These are phyloP conservation scores for Hylaeus volcanicus DNA, from an alignment of 1,140 invertebrate species.

Conservation along the genomic window DNA sequence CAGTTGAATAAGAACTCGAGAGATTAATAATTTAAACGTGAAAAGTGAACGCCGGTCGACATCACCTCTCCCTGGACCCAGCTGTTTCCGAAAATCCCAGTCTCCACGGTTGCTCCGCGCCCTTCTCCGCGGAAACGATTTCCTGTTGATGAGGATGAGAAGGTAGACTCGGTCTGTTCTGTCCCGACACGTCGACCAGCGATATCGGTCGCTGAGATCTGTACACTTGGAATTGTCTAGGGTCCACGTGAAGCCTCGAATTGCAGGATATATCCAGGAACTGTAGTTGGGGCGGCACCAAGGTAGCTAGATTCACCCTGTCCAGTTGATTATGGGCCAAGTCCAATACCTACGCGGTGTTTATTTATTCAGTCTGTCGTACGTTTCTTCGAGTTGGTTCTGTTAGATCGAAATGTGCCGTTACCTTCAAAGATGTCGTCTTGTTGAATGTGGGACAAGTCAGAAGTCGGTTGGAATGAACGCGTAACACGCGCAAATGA, in stretches of 20 bases:
- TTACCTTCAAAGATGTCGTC: conserved; percentile 86
- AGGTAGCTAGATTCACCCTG: conserved; percentile 86
- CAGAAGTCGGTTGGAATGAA: conserved; percentile 90
- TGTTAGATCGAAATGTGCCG: background rate
- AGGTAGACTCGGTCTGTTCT: conserved; percentile 85
- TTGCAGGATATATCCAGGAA: conserved; percentile 93
- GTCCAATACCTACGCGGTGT: conserved; percentile 84
- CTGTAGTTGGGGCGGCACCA: conserved; percentile 90
- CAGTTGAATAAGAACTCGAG: background rate
- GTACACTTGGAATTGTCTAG: conserved; percentile 89
- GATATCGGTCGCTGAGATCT: conserved; percentile 89
- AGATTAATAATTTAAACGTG: background rate
- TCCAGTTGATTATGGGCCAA: conserved; percentile 92
- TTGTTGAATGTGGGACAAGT: conserved; percentile 88
- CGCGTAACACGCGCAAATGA: conserved; percentile 87
- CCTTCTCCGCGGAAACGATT: conserved; percentile 81
- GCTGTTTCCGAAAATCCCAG: conserved; percentile 93
- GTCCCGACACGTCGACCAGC: conserved; percentile 90
- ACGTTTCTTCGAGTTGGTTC: background rate
- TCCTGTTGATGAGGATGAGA: conserved; percentile 84
- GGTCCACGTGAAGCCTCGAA: conserved; percentile 88
- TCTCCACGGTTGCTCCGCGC: conserved; percentile 85
- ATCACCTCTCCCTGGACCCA: conserved; percentile 84
- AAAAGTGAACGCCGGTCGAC: no score
- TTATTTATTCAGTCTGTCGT: background rate